These are phyloP conservation scores for Onthophagus taurus DNA, from an alignment of 1,140 invertebrate species.

Conservation along the genomic window DNA sequence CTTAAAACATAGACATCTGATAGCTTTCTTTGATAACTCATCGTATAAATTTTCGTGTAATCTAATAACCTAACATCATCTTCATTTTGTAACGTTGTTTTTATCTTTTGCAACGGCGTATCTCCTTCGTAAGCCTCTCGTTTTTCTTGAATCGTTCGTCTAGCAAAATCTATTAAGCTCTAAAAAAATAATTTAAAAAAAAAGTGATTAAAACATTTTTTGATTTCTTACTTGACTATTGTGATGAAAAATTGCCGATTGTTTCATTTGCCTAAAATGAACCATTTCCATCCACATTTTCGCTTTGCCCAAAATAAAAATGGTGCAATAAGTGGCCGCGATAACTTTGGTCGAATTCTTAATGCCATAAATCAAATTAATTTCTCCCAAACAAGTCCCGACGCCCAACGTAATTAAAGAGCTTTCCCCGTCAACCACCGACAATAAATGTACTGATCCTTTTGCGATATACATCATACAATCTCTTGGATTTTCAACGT, in stretches of 20 bases:
- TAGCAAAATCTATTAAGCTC: too few relatives aligned
- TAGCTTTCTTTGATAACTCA: too few relatives aligned
- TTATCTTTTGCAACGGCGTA: too few relatives aligned
- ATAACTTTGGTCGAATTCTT: constrained; percentile 5
- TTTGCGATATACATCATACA: constrained; percentile 1
- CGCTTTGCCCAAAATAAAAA: constrained; percentile 1
- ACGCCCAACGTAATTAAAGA: constrained; percentile 4
- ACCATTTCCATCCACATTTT: constrained; percentile 1
- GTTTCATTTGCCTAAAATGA: constrained; percentile 1
- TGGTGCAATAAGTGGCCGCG: constrained; percentile 6
- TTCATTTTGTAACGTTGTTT: too few relatives aligned
- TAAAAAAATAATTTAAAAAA: too few relatives aligned
- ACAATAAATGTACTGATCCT: constrained; percentile 6
- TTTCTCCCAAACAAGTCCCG: constrained; percentile 2
- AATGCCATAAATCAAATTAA: constrained; percentile 8
- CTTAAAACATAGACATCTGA: too few relatives aligned
- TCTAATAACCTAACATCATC: too few relatives aligned
- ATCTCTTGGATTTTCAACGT: neutral
- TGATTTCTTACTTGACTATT: constrained; percentile 1
- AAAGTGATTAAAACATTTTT: too few relatives aligned
- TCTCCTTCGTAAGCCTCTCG: too few relatives aligned
- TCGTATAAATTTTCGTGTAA: too few relatives aligned
- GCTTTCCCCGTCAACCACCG: constrained; percentile 6
- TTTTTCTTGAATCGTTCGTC: too few relatives aligned
- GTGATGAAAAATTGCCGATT: neutral